Evolutionary conservation across 2,113 vertebrate species (phyloP).

Genomic region (Phoenicopterus ruber): DNA sequence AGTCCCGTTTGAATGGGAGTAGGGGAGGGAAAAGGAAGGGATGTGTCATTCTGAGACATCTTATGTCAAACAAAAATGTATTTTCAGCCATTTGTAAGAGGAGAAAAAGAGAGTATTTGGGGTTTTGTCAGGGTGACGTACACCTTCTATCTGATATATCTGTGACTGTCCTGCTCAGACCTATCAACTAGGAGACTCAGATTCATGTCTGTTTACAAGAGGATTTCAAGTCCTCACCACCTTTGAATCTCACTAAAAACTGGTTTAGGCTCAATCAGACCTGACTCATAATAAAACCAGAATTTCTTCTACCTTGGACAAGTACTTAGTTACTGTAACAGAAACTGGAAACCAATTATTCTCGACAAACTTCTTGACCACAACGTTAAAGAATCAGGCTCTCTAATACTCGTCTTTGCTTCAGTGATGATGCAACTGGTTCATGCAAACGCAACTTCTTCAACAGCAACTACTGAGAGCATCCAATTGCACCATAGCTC

Average conservation of each 20-base stretch:
- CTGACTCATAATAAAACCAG: background rate
- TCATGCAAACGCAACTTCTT: background rate
- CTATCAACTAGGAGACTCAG: background rate
- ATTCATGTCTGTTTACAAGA: background rate
- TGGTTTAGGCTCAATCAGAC: background rate
- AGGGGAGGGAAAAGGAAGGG: background rate
- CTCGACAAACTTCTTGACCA: background rate
- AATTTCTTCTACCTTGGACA: background rate
- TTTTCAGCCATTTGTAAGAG: background rate
- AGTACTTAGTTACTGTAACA: background rate
- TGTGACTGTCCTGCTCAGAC: background rate
- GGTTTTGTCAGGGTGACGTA: background rate
- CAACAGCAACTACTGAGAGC: background rate
- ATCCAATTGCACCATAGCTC: background rate
- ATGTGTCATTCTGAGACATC: background rate
- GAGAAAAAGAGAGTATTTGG: background rate
- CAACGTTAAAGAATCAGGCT: rapidly evolving
- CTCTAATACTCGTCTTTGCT: background rate
- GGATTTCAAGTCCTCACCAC: background rate
- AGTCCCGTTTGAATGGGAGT: background rate
- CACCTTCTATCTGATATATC: background rate
- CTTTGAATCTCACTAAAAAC: background rate
- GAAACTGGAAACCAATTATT: background rate
- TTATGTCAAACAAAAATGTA: background rate
- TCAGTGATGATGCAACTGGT: background rate